These are phyloP conservation scores for Eupithecia subumbrata DNA, from an alignment of 2,888 invertebrate species.

Conservation along the genomic window DNA sequence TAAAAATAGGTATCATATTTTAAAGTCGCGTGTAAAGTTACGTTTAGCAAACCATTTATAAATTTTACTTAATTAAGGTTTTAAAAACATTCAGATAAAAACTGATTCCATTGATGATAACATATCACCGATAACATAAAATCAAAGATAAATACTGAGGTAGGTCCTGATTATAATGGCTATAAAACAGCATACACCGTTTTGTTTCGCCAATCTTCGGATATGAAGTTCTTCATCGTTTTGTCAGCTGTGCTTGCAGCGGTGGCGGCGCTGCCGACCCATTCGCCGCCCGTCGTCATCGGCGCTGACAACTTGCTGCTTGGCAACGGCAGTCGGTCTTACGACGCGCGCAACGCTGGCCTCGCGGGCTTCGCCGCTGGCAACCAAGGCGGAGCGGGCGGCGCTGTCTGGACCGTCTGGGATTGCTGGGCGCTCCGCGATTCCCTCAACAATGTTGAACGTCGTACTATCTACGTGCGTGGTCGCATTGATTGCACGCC, in stretches of 20 bases:
- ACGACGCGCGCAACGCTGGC: constrained; percentile 7
- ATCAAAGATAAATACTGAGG: background rate
- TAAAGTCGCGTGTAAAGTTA: background rate
- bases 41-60: background rate
- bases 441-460: constrained; percentile 8
- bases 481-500: constrained; percentile 36
- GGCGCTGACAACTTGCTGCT: constrained; percentile 20
- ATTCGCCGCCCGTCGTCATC: background rate
- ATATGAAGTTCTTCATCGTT: constrained; percentile 25
- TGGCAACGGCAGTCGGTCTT: background rate
- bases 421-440: constrained; percentile 34
- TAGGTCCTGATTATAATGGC: background rate
- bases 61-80: background rate
- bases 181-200: background rate
- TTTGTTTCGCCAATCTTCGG: background rate
- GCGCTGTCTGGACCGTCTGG: constrained; percentile 36
- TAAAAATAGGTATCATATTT: background rate
- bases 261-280: constrained; percentile 22
- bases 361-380: constrained; percentile 20
- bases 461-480: constrained; percentile 29
- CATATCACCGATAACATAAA: background rate
- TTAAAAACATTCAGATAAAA: background rate
- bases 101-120: background rate
- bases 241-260: constrained; percentile 11
- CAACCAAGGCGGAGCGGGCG: constrained; percentile 30